Base-by-base conservation (phyloP, 1,140 invertebrate species). In the Nephotettix cincticeps region DNA sequence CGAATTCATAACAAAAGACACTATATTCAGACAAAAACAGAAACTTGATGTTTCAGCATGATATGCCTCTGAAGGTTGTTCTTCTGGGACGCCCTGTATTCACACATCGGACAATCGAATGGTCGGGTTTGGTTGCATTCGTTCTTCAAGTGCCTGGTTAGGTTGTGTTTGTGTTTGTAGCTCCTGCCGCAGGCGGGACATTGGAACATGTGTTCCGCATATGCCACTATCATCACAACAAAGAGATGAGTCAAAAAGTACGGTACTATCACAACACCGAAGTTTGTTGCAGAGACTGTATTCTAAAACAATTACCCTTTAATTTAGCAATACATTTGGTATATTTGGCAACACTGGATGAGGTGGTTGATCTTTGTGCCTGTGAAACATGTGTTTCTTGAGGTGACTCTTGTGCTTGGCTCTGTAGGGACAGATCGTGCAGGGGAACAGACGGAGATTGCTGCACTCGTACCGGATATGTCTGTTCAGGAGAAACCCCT, bases 71-170 rank as follows among this genome's bases (percentile, higher is more conserved):
- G 77, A 9, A 81, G 65, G 67, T 76, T 78, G 23, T 71, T 72
- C 68, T 80, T 80, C 40, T 78, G 78, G 70, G 81, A 81, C 9
- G 79, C 72, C 63, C 76, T 76, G 67, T 83, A 81, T 71, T 69
- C n/a, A 75, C 86, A 87, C 73, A 83, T 82, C 28, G 83, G 81
- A 76, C 86, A 87, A 66, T 82, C 80, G 77, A 84, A 85, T 19
- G 84, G 78, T 0, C 85, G 85, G 36, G 85, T 84, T 71, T 85
- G 82, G 6, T 86, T 86, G 68, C 86, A 87, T 76, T 87, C 85
- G 77, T 82, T 82, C 71, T 77, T 80, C 72, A 83, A 81, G 25
- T 76, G 75, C 23, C 66, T 84, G 73, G 84, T 85, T 28, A 84
- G 73, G 36, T 21, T 47, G 3, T 29, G 21, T 67, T 66, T 72